These are phyloP conservation scores for Lithosia quadra DNA, from an alignment of 2,888 invertebrate genomes.

Conservation along the genomic window DNA sequence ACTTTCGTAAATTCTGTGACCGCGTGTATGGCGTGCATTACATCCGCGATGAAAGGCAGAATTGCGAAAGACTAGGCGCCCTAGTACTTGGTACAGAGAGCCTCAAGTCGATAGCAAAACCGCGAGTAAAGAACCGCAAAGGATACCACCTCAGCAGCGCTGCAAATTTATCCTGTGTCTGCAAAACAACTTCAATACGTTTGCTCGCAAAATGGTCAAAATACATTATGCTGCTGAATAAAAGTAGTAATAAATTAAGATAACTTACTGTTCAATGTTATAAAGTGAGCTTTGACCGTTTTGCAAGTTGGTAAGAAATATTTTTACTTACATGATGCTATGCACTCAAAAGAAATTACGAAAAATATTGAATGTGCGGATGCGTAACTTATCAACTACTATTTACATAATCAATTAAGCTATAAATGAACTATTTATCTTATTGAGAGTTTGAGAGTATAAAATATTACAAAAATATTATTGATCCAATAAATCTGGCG, in stretches of 20 bases:
- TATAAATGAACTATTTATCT: neutral
- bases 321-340: slow-evolving; percentile 55
- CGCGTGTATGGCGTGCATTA: slow-evolving; percentile 64
- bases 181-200: slow-evolving; percentile 56
- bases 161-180: slow-evolving; percentile 56
- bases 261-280: neutral
- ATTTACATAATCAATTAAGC: neutral
- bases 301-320: slow-evolving; percentile 51
- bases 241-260: neutral
- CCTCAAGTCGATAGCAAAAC: slow-evolving; percentile 71
- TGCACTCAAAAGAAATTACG: slow-evolving; percentile 29
- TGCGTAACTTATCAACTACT: slow-evolving; percentile 23
- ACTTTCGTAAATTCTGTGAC: slow-evolving; percentile 63
- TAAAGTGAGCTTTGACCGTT: slow-evolving; percentile 39
- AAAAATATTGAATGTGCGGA: slow-evolving; percentile 2
- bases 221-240: slow-evolving; percentile 1
- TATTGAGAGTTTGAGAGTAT: neutral
- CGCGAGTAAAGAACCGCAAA: slow-evolving; percentile 54
- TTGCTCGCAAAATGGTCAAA: slow-evolving; percentile 52
- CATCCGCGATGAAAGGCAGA: slow-evolving; percentile 66
- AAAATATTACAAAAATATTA: neutral
- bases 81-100: slow-evolving; percentile 75
- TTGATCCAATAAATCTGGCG: no score
- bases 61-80: slow-evolving; percentile 71
- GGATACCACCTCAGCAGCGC: slow-evolving; percentile 54